Percentiles rank a stretch among this genome's conserved stretches.
Conservation (phyloP, 2,888 invertebrate species). For the Girardia tigrina region DNA sequence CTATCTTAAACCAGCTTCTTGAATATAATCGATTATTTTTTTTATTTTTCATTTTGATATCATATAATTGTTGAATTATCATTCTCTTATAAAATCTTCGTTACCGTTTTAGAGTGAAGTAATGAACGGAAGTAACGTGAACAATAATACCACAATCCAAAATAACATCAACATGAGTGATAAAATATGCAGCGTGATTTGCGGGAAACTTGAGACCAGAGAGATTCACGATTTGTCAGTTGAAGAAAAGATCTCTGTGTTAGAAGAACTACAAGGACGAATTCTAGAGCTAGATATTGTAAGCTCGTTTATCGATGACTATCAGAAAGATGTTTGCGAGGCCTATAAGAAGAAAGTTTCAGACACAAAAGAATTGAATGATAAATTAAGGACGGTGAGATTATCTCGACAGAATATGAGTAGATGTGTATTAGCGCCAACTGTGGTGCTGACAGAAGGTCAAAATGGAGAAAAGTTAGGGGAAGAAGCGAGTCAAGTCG, state of each 20-base stretch:
- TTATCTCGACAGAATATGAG: slow-evolving; percentile 34
- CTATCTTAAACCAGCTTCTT: no score
- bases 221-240: slow-evolving; percentile 44
- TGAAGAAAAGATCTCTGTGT: slow-evolving; percentile 43
- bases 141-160: not conserved
- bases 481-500: slow-evolving; percentile 41
- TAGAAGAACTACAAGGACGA: slow-evolving; percentile 45
- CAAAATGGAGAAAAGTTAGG: slow-evolving; percentile 37
- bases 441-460: slow-evolving; percentile 37
- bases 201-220: slow-evolving; percentile 43
- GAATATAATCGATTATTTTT: no score
- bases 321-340: slow-evolving; percentile 42
- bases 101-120: no score
- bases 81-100: no score
- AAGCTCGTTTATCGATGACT: slow-evolving; percentile 48
- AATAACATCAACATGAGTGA: no score
- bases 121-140: no score
- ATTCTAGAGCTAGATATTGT: slow-evolving; percentile 48
- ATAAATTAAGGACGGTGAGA: slow-evolving; percentile 38
- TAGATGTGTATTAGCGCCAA: slow-evolving; percentile 41
- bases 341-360: slow-evolving; percentile 36
- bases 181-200: no score
- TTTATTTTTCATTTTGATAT: no score
- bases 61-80: no score
- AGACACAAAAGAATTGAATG: slow-evolving; percentile 42